phyloP scores from a whole-genome alignment of 2,797 vertebrate genomes.

The Denticeps clupeoides region DNA sequence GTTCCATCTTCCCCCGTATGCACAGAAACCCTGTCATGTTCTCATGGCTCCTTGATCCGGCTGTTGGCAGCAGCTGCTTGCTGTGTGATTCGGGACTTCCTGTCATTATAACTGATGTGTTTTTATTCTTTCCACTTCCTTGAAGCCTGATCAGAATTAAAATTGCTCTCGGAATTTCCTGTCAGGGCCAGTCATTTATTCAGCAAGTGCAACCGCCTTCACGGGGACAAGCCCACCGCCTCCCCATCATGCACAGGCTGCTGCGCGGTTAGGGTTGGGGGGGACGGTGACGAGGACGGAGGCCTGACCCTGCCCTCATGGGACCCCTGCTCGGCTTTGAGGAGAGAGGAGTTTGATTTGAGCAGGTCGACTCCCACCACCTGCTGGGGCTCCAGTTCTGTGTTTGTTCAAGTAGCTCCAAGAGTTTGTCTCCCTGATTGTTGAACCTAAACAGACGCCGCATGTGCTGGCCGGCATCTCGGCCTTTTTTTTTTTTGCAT shows the following conservation, averaged over 20 bases:
- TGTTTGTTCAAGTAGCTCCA: constrained; percentile 67
- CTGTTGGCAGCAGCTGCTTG: constrained; percentile 84
- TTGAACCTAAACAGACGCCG: constrained; percentile 30
- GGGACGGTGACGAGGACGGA: constrained; percentile 16
- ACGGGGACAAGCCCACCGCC: too few species aligned
- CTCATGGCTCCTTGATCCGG: constrained; percentile 60
- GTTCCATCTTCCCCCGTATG: constrained; percentile 8
- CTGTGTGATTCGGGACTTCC: constrained; percentile 97
- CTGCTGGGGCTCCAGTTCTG: constrained; percentile 59
- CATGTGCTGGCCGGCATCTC: constrained; percentile 5
- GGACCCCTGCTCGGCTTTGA: background rate
- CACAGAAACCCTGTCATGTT: constrained; percentile 38
- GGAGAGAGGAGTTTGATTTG: constrained; percentile 34
- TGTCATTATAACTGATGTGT: constrained; percentile 98
- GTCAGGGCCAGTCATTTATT: constrained; percentile 79
- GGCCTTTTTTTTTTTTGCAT: too few species aligned
- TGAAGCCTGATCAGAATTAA: constrained; percentile 92
- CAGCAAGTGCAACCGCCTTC: constrained; percentile 57
- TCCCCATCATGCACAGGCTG: too few species aligned
- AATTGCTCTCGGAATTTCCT: constrained; percentile 81
- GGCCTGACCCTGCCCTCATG: background rate
- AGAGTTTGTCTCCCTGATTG: constrained; percentile 49
- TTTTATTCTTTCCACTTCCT: constrained; percentile 90
- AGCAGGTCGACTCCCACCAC: constrained; percentile 62
- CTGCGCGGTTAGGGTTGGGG: constrained; percentile 51